Conservation (phyloP, 2,113 vertebrate genomes). For the Callaeas wilsoni region DNA sequence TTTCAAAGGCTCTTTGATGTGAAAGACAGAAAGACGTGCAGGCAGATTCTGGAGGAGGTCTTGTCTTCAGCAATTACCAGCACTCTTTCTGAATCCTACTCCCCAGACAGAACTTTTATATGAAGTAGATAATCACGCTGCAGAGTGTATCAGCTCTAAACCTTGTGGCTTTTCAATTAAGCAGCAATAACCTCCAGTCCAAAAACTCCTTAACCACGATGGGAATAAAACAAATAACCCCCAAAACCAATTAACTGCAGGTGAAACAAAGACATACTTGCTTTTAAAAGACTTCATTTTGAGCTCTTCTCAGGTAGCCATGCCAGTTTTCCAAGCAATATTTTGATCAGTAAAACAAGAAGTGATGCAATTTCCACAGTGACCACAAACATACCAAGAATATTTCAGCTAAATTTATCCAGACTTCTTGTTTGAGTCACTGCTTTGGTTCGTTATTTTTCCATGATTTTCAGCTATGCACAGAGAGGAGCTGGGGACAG, state of each 20-base stretch:
- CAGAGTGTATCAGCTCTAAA: neutral
- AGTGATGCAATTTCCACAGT: conserved; percentile 41
- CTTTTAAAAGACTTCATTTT: neutral
- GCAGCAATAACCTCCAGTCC: neutral
- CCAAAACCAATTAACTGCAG: neutral
- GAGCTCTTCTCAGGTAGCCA: neutral
- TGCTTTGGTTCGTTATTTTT: neutral
- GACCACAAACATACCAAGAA: conserved; percentile 67
- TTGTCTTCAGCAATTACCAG: neutral
- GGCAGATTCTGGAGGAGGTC: neutral
- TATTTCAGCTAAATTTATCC: conserved; percentile 55
- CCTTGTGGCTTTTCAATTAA: conserved; percentile 8
- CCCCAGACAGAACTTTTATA: neutral
- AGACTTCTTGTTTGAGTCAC: conserved; percentile 38
- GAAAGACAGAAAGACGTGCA: conserved; percentile 1
- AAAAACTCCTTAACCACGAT: neutral
- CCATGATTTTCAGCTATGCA: neutral
- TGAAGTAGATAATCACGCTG: neutral
- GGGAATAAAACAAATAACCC: neutral
- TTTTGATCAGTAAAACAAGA: conserved; percentile 41
- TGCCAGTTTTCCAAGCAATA: conserved; percentile 5
- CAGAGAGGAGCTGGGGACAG: neutral
- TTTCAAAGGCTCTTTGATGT: conserved; percentile 41
- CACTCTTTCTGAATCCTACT: neutral
- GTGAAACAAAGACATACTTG: neutral